Evolutionary conservation across 2,113 vertebrate genomes (phyloP), one percentile per base, ranked within the genome.

Genomic region (Eubucco bourcierii): DNA sequence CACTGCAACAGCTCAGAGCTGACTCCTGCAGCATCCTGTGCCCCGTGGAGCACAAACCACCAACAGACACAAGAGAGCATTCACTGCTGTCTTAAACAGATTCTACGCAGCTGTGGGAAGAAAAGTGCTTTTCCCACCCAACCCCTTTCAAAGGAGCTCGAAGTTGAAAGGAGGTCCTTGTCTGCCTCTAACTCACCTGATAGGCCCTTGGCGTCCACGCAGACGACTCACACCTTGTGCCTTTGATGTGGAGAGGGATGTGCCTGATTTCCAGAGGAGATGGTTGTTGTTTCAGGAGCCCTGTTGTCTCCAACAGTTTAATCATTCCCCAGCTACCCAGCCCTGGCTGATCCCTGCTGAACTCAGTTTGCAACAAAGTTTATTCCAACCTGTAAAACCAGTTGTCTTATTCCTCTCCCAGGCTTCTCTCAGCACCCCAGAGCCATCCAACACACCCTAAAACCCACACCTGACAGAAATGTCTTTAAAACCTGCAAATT

Each of bases 41-140:
- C 9, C 41, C 84, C 50, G 59, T 0, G 41, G 25, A 8, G 82
- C 68, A 33, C 23, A 47, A 29, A 21, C 2, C 2, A 44, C 3
- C 11, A 23, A 58, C 59, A 55, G 47, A 9, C 59, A 15, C 53
- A 29, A 7, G 0, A 10, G 17, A 27, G 63, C 33, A 1, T 23
- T 47, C 47, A 1, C 12, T 3, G 4, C 24, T 6, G 2, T 0
- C 1, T 15, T 19, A 33, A 61, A 33, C 12, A 4, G 13, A 15
- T 55, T n/a, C 20, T 50, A 10, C 21, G 2, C 6, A 31, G n/a
- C 59, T 39, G 19, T 13, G 3, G 21, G 17, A 27, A 27, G 31
- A 5, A 24, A 58, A 75, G 44, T 2, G n/a, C 33, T 11, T 12
- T 7, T 11, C 5, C 1, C 5, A 4, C 8, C 4, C 4, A 8